Evolutionary conservation across 2,113 vertebrate species (phyloP).

Genomic region (Myotis yumanensis): DNA sequence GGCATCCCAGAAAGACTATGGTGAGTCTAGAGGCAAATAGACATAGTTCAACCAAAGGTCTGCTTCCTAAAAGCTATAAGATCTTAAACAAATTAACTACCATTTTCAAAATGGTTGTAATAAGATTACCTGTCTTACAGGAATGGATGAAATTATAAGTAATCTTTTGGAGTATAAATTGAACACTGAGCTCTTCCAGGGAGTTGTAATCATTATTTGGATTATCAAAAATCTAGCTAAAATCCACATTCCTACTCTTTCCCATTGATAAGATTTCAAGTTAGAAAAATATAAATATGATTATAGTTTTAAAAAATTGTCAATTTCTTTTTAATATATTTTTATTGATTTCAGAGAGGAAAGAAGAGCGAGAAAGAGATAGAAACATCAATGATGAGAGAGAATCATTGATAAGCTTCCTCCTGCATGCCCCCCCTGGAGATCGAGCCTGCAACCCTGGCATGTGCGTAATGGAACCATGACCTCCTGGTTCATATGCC

Average conservation of each 20-base stretch:
- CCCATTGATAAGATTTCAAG: not conserved
- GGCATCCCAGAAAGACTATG: no score
- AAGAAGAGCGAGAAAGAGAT: no score
- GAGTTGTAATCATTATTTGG: not conserved
- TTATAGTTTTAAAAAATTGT: not conserved
- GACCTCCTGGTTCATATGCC: no score
- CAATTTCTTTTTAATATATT: no score
- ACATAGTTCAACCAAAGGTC: not conserved
- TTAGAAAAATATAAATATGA: not conserved
- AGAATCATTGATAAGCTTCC: no score
- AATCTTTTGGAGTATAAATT: not conserved
- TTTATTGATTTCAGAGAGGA: no score
- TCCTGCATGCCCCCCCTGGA: no score
- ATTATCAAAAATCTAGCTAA: not conserved
- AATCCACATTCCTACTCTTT: not conserved
- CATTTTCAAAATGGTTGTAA: not conserved
- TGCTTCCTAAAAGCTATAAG: not conserved
- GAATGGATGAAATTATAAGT: not conserved
- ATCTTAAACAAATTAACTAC: not conserved
- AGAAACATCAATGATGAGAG: no score
- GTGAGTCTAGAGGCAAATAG: not conserved
- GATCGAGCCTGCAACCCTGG: no score
- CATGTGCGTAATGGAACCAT: no score
- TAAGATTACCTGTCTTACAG: not conserved
- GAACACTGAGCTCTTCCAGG: not conserved